These are phyloP conservation scores for Lomographa bimaculata DNA, from an alignment of 2,888 invertebrate species.

Conservation along the genomic window DNA sequence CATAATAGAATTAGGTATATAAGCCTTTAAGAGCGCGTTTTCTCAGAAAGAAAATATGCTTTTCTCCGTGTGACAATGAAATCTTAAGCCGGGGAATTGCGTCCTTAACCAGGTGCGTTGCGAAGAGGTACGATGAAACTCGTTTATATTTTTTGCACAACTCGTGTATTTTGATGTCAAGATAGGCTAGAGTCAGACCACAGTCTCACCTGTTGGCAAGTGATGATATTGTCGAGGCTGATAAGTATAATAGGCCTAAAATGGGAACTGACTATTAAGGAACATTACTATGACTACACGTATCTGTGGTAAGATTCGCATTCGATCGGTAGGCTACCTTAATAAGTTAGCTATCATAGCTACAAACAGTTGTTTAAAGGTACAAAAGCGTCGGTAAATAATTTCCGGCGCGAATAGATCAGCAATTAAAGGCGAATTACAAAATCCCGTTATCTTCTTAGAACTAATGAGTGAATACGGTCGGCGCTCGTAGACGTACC, in stretches of 20 bases:
- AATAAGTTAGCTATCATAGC: no score
- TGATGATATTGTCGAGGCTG: no score
- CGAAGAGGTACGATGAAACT: slow-evolving; percentile 1
- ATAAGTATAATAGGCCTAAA: no score
- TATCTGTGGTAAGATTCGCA: no score
- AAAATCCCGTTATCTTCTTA: slow-evolving; percentile 60
- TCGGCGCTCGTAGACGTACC: slow-evolving; percentile 55
- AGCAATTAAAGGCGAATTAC: slow-evolving; percentile 71
- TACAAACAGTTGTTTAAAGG: no score
- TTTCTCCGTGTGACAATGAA: slow-evolving; percentile 23
- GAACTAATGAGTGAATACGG: slow-evolving; percentile 71
- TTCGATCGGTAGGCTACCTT: no score
- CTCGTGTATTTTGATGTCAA: no score
- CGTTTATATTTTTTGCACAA: no score
- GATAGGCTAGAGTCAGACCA: no score
- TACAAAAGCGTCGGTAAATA: slow-evolving; percentile 56
- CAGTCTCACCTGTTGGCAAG: no score
- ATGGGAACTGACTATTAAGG: no score
- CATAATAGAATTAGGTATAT: slow-evolving; percentile 46
- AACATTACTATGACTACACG: no score
- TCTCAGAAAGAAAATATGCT: slow-evolving; percentile 38
- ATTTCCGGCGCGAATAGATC: slow-evolving; percentile 56
- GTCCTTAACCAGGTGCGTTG: slow-evolving; percentile 24
- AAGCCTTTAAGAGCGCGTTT: slow-evolving; percentile 40
- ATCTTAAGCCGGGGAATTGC: slow-evolving; percentile 21